Evolutionary conservation across 2,113 vertebrate genomes (phyloP), one percentile per base, ranked within the genome.

Genomic region (Rhadina sibilatrix): DNA sequence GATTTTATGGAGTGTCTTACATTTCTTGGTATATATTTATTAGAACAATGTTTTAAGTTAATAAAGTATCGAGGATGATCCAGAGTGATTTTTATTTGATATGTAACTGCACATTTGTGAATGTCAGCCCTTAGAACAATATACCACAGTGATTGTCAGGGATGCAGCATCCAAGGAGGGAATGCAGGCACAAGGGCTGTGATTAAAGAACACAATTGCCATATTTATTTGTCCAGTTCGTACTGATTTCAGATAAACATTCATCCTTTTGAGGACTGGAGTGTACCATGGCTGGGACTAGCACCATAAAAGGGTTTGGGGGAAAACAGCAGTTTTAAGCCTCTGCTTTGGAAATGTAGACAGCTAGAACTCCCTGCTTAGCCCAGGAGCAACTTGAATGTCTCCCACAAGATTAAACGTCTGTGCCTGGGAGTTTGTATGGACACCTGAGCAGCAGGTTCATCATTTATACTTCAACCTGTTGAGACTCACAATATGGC

Each of bases 11-110:
- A 97, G 97, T 98, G 97, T 96, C 93, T 97, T 97, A 95, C 95
- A 95, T 97, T 97, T 97, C 96, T 97, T 97, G 93, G 87, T 96
- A 96, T 71, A 35, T 98, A 98, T 98, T 98, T 98, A 98, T 98
- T 98, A 96, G 97, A 97, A 86, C 81, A 96, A 92, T 82, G 93
- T 96, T 98, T 98, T 98, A 98, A 98, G 75, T 98, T 98, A 98
- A 98, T 98, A 98, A 98, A 98, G 69, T 97, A 94, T 96, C 91
- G 52, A 96, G 90, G 78, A 91, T 95, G 50, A 53, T 93, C 40
- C 14, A 35, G 47, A 76, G 53, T 94, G 71, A 77, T 82, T 96
- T 95, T 97, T 65, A 86, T 96, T 97, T 92, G 79, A 82, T 35
- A 93, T 3, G 13, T 71, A 76, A 38, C 20, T 75, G 35, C 52